Evolutionary conservation across 1,140 invertebrate species (phyloP).

Genomic region (Conus betulinus): DNA sequence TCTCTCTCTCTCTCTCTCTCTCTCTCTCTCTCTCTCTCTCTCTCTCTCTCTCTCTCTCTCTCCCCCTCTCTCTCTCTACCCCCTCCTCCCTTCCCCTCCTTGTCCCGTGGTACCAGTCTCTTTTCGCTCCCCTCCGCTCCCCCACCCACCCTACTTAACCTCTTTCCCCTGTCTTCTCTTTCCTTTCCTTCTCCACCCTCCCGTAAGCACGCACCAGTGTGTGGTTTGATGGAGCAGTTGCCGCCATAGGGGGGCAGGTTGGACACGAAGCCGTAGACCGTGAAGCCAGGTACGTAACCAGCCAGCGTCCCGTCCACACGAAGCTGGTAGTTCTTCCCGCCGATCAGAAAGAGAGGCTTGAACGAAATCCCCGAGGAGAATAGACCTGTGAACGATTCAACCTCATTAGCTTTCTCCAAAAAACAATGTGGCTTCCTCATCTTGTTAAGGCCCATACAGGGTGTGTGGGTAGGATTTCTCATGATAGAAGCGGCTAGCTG

Average conservation of each 20-base stretch:
- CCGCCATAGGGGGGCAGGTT: conserved; percentile 66
- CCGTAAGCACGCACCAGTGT: conserved; percentile 45
- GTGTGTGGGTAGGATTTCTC: too few species aligned
- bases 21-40: conserved; percentile 5
- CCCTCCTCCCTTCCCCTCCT: background rate
- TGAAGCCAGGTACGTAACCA: conserved; percentile 56
- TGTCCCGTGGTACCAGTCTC: too few species aligned
- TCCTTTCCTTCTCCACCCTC: background rate
- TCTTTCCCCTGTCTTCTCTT: background rate
- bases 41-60: background rate
- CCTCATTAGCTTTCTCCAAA: too few species aligned
- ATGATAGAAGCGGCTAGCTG: too few species aligned
- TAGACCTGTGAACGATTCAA: background rate
- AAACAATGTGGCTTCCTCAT: too few species aligned
- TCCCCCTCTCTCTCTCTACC: conserved; percentile 7
- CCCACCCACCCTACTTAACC: background rate
- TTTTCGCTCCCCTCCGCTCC: too few species aligned
- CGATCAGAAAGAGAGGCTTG: conserved; percentile 46
- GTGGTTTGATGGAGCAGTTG: conserved; percentile 54
- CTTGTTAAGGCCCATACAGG: too few species aligned
- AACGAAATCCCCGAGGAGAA: conserved; percentile 43
- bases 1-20: background rate
- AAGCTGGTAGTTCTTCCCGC: conserved; percentile 52
- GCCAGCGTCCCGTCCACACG: conserved; percentile 51
- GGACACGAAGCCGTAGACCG: conserved; percentile 57